A percentile compares a stretch with the other conserved stretches of the same genome.
Evolutionary conservation across 2,113 vertebrate species (phyloP).

Genomic region (Tretioscincus oriximinensis): DNA sequence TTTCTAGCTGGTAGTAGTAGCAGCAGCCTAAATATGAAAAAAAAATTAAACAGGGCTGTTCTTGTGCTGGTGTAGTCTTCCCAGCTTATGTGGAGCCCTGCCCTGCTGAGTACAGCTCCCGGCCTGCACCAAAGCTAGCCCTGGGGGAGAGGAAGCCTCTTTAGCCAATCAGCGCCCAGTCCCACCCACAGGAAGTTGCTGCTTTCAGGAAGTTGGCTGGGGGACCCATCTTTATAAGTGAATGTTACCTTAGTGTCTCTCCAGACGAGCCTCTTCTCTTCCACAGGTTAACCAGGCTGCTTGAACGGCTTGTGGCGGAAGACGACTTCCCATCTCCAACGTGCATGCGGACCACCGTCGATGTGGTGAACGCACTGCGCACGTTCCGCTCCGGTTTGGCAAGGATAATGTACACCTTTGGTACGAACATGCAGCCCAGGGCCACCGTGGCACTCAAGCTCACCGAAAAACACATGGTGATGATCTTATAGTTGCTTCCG

Average conservation of each 20-base stretch:
- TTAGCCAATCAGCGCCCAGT: too few species aligned
- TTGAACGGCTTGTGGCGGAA: slow-evolving; percentile 91
- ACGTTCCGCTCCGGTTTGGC: slow-evolving; percentile 98
- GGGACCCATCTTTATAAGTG: background rate
- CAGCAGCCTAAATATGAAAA: too few species aligned
- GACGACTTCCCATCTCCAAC: slow-evolving; percentile 95
- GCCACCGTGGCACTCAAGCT: slow-evolving; percentile 97
- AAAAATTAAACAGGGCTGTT: too few species aligned
- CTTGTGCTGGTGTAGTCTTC: too few species aligned
- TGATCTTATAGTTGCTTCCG: slow-evolving; percentile 99
- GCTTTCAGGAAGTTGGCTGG: too few species aligned
- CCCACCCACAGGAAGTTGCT: too few species aligned
- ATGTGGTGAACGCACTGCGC: slow-evolving; percentile 96
- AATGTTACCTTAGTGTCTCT: slow-evolving; percentile 91
- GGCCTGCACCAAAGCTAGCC: too few species aligned
- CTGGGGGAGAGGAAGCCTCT: too few species aligned
- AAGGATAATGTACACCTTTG: slow-evolving; percentile 98
- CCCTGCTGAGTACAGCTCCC: too few species aligned
- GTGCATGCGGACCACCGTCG: slow-evolving; percentile 97
- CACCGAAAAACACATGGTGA: slow-evolving; percentile 99
- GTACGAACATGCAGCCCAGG: slow-evolving; percentile 96
- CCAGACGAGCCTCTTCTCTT: slow-evolving; percentile 92
- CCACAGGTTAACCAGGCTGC: slow-evolving; percentile 95
- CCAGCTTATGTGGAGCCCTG: too few species aligned
- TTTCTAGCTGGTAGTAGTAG: too few species aligned